Evolutionary conservation across 2,888 invertebrate species (phyloP).

Genomic region (Drosophila mayaguana): DNA sequence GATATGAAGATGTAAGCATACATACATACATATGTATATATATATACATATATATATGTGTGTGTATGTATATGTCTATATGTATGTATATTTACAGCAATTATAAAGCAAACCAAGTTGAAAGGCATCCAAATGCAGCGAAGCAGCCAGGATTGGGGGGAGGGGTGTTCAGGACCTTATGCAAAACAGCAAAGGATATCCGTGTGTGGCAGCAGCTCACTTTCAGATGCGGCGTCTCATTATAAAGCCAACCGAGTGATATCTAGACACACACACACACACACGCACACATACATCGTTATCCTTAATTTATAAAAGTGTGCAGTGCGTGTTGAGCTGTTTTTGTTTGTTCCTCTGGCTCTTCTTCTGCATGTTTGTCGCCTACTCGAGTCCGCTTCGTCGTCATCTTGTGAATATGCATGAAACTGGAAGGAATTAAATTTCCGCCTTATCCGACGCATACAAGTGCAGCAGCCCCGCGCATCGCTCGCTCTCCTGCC

Average conservation of each 20-base stretch:
- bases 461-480: not conserved
- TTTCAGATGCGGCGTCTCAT: constrained; percentile 51
- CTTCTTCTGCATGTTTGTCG: not conserved
- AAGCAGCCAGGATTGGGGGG: not conserved
- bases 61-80: no score
- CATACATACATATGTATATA: constrained; percentile 48
- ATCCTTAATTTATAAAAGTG: constrained; percentile 81
- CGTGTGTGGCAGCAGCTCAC: constrained; percentile 10
- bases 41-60: not conserved
- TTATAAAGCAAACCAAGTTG: constrained; percentile 56
- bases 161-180: constrained; percentile 34
- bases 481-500: constrained; percentile 1
- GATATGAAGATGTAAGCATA: no score
- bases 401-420: constrained; percentile 77
- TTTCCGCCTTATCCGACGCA: constrained; percentile 47
- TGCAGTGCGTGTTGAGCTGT: constrained; percentile 38
- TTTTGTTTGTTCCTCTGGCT: not conserved
- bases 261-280: constrained; percentile 29
- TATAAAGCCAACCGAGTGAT: constrained; percentile 64
- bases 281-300: constrained; percentile 61
- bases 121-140: constrained; percentile 32
- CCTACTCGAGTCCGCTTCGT: constrained; percentile 26
- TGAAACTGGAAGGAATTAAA: constrained; percentile 76
- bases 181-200: constrained; percentile 65
- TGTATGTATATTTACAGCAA: constrained; percentile 60